Percentiles rank a stretch among this genome's conserved stretches.
These are phyloP conservation scores for Lepidotrigona ventralis DNA, from an alignment of 1,140 invertebrate species.

Conservation along the genomic window DNA sequence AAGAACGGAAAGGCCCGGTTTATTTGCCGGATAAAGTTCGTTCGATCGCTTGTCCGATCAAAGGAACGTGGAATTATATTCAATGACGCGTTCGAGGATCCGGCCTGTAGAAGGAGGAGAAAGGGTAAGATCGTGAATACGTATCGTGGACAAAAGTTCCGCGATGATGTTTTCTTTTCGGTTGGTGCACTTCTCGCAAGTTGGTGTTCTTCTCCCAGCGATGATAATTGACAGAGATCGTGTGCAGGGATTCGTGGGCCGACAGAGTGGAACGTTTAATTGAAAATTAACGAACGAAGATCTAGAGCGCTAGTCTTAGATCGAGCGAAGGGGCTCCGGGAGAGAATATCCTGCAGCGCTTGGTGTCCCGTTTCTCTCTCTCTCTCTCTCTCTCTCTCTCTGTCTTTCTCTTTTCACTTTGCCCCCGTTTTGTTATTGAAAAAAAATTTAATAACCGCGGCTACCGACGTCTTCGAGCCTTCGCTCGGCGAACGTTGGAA, in stretches of 20 bases:
- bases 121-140: neutral
- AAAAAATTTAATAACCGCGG: conserved; percentile 58
- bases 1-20: neutral
- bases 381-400: neutral
- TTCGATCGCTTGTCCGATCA: neutral
- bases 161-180: too few species aligned
- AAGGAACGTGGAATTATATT: neutral
- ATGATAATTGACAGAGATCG: conserved; percentile 18
- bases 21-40: neutral
- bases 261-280: conserved; percentile 69
- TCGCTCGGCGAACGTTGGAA: neutral
- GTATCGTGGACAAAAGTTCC: too few species aligned
- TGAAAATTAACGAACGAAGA: conserved; percentile 66
- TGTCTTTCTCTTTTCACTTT: neutral
- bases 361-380: neutral
- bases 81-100: neutral
- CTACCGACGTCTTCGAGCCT: conserved; percentile 13
- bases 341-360: conserved; percentile 37
- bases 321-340: conserved; percentile 31
- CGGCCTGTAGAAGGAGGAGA: neutral
- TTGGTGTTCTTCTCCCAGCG: too few species aligned
- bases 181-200: too few species aligned
- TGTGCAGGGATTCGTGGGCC: conserved; percentile 39
- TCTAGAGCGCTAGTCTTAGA: conserved; percentile 35
- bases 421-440: conserved; percentile 41